Percentiles rank a stretch among this genome's conserved stretches.
These are phyloP conservation scores for Malaclemys terrapin DNA, from an alignment of 2,113 vertebrate genomes.

Conservation along the genomic window DNA sequence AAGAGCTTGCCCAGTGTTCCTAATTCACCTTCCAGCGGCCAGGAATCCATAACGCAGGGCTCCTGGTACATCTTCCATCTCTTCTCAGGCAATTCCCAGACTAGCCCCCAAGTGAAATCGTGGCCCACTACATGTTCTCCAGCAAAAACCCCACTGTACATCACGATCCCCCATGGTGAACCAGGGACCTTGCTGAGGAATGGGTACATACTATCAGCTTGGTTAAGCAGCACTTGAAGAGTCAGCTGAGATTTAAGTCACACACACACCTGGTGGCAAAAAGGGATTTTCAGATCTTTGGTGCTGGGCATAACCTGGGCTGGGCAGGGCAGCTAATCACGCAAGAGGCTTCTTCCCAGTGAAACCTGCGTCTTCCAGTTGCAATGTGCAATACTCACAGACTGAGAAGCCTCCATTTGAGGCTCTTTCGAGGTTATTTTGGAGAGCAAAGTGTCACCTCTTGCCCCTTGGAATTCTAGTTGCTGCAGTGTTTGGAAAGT, in stretches of 20 bases:
- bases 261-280: not conserved
- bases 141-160: not conserved
- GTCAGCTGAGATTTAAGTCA: not conserved
- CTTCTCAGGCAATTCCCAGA: not conserved
- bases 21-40: not conserved
- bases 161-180: fast-evolving
- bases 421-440: conserved; percentile 4
- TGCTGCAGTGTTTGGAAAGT: conserved; percentile 25
- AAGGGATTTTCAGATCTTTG: not conserved
- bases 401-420: not conserved
- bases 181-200: not conserved
- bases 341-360: not conserved
- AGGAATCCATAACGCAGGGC: not conserved
- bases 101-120: not conserved
- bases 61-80: not conserved
- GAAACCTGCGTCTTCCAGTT: not conserved
- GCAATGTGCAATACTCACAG: not conserved
- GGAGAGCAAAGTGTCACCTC: conserved; percentile 30
- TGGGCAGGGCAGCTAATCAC: not conserved
- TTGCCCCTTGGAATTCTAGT: conserved; percentile 54
- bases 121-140: fast-evolving
- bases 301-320: not conserved
- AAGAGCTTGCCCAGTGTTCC: not conserved
- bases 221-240: conserved; percentile 9
- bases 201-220: not conserved